Percentiles rank a stretch among this genome's conserved stretches.
phyloP scores from a whole-genome alignment of 2,113 vertebrate genomes.

The Caloenas nicobarica region DNA sequence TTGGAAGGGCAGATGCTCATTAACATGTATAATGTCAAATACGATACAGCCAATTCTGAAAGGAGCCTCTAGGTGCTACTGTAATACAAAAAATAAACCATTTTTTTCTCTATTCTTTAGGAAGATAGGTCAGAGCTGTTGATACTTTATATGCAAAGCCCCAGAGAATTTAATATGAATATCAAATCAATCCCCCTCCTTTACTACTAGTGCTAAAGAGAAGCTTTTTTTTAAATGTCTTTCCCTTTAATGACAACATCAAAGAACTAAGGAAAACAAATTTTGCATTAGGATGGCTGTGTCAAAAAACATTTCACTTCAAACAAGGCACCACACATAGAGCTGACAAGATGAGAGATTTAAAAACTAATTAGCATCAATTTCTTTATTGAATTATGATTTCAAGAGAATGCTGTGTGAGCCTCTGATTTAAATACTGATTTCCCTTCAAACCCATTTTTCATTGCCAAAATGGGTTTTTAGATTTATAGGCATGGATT shows the following conservation, averaged over 20 bases:
- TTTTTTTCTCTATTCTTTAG: background rate
- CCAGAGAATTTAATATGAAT: background rate
- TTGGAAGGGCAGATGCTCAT: background rate
- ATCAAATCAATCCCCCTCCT: conserved; percentile 2
- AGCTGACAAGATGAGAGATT: conserved; percentile 33
- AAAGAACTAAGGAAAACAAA: conserved; percentile 42
- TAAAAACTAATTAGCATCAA: conserved; percentile 39
- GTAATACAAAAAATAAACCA: background rate
- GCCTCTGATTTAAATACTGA: conserved; percentile 33
- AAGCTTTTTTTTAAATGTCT: background rate
- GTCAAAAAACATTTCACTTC: conserved; percentile 26
- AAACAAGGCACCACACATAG: conserved; percentile 29
- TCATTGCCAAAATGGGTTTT: background rate
- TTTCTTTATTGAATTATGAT: conserved; percentile 33
- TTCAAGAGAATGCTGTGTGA: conserved; percentile 3
- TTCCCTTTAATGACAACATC: conserved; percentile 23
- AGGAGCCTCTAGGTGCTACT: conserved; percentile 4
- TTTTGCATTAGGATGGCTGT: conserved; percentile 10
- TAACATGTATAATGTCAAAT: background rate
- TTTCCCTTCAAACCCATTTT: background rate
- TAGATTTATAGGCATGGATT: background rate
- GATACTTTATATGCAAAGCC: background rate
- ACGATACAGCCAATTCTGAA: background rate
- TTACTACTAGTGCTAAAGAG: background rate
- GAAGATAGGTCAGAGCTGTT: background rate